Evolutionary conservation across 2,888 invertebrate genomes (phyloP).

Genomic region (Nomada flava): DNA sequence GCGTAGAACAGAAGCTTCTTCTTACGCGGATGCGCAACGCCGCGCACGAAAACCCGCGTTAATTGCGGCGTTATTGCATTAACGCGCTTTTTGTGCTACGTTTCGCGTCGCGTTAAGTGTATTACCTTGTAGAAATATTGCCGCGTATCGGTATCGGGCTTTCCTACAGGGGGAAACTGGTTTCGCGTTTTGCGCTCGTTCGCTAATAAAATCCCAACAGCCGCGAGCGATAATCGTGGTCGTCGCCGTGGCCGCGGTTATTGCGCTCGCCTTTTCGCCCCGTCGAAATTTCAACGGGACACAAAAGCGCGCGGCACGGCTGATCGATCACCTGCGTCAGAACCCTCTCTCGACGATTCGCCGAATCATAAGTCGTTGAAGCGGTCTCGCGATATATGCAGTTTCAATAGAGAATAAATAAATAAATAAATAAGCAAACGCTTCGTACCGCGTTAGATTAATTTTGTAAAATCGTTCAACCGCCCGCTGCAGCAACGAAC

Average conservation of each 20-base stretch:
- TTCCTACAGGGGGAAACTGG: conserved; percentile 58
- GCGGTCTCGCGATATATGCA: too few species aligned
- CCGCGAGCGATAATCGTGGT: conserved; percentile 33
- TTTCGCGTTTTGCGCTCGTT: conserved; percentile 43
- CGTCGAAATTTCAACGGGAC: background rate
- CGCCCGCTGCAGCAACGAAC: background rate
- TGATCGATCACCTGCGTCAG: background rate
- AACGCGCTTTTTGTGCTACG: conserved; percentile 21
- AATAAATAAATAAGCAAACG: background rate
- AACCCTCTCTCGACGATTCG: background rate
- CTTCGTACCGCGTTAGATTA: background rate
- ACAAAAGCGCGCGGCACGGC: background rate
- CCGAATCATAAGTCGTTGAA: too few species aligned
- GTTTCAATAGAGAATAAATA: background rate
- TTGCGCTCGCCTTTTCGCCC: conserved; percentile 14
- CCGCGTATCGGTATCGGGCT: conserved; percentile 51
- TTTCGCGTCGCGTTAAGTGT: conserved; percentile 52
- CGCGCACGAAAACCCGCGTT: conserved; percentile 40
- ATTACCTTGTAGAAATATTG: conserved; percentile 62
- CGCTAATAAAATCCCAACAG: conserved; percentile 50
- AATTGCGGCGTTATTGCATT: conserved; percentile 44
- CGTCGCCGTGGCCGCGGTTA: conserved; percentile 16
- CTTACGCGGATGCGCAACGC: background rate
- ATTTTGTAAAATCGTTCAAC: background rate
- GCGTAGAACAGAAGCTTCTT: too few species aligned